A percentile compares a stretch with the other conserved stretches of the same genome.
phyloP scores from a whole-genome alignment of 2,888 invertebrate genomes.

The Cosmorhoe ocellata region DNA sequence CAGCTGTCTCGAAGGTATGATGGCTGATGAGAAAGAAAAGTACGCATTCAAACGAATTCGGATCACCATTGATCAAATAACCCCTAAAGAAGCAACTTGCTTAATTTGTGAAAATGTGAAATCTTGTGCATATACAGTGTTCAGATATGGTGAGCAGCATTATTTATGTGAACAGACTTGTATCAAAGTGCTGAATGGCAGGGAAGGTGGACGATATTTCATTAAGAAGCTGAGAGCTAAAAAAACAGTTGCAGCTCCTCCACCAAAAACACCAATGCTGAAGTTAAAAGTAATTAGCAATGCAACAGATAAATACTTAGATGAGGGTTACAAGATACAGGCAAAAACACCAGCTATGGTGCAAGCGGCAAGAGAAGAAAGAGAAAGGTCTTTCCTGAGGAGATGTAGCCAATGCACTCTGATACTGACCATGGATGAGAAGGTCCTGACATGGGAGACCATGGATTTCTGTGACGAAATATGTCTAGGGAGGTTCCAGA shows the following conservation, averaged over 20 bases:
- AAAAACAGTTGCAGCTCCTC: slow-evolving; percentile 12
- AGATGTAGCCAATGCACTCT: slow-evolving; percentile 82
- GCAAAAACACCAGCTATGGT: slow-evolving; percentile 83
- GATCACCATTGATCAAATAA: slow-evolving; percentile 72
- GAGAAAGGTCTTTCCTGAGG: slow-evolving; percentile 81
- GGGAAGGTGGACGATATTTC: slow-evolving; percentile 65
- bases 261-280: slow-evolving; percentile 57
- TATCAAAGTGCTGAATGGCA: slow-evolving; percentile 72
- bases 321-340: slow-evolving; percentile 80
- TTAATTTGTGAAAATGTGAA: slow-evolving; percentile 76
- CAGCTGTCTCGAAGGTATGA: slow-evolving; percentile 77
- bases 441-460: slow-evolving; percentile 93
- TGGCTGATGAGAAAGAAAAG: slow-evolving; percentile 79
- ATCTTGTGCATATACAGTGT: slow-evolving; percentile 71
- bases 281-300: slow-evolving; percentile 79
- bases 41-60: slow-evolving; percentile 79
- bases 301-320: slow-evolving; percentile 78
- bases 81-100: slow-evolving; percentile 56
- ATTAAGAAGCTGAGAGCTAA: slow-evolving; percentile 49
- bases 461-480: slow-evolving; percentile 96
- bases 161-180: slow-evolving; percentile 83
- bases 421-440: slow-evolving; percentile 79
- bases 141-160: slow-evolving; percentile 73
- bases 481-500: slow-evolving; percentile 91
- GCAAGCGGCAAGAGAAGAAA: slow-evolving; percentile 81